Percentiles rank a stretch among this genome's conserved stretches.
Evolutionary conservation across 2,888 invertebrate species (phyloP).

Genomic region (Xanthorhoe designata): DNA sequence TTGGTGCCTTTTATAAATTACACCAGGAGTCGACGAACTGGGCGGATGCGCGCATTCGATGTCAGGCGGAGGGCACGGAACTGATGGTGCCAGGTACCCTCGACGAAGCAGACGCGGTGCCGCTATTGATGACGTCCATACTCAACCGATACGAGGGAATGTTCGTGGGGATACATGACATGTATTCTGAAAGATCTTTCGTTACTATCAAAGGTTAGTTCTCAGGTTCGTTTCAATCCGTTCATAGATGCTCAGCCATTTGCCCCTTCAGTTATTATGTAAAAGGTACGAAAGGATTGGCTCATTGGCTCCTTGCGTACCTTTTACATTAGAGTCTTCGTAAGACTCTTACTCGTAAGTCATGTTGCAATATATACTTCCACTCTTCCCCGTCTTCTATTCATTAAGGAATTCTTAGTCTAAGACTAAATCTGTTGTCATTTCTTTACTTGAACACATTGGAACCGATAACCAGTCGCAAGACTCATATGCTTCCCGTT

Average conservation of each 20-base stretch:
- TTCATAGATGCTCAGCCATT: background rate
- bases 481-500: too few relatives aligned
- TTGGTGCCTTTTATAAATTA: conserved; percentile 60
- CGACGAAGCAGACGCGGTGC: conserved; percentile 60
- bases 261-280: background rate
- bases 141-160: conserved; percentile 54
- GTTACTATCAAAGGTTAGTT: conserved; percentile 57
- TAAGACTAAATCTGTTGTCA: too few relatives aligned
- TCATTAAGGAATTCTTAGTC: too few relatives aligned
- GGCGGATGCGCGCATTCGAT: conserved; percentile 56
- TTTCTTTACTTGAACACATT: too few relatives aligned
- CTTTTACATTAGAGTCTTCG: too few relatives aligned
- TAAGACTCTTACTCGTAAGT: too few relatives aligned
- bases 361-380: too few relatives aligned
- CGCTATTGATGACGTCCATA: conserved; percentile 52
- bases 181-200: conserved; percentile 59
- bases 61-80: conserved; percentile 58
- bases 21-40: conserved; percentile 52
- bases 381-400: too few relatives aligned
- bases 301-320: too few relatives aligned
- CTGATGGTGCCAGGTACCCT: conserved; percentile 57
- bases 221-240: background rate
- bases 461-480: too few relatives aligned
- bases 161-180: conserved; percentile 61
- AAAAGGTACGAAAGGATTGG: too few relatives aligned